Evolutionary conservation across 1,140 invertebrate genomes (phyloP), one percentile per base, ranked within the genome.

Genomic region (Macrostomum lignano): DNA sequence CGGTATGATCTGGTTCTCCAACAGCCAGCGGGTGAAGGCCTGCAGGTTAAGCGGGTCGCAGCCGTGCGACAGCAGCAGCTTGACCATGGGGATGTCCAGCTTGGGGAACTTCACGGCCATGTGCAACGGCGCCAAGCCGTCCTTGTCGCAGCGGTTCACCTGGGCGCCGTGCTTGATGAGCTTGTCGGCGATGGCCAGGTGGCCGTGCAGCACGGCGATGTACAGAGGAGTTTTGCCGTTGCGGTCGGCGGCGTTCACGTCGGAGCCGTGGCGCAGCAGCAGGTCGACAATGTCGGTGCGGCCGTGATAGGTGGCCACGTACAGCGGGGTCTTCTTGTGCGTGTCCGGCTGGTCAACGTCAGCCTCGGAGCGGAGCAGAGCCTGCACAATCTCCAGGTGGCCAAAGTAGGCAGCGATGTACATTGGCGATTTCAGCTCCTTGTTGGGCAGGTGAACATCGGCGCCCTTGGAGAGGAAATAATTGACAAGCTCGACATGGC

Each of bases 161-260:
- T 45, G 30, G 20, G 52, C 52, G 38, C 47, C 48, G 26, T 44
- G 39, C 20, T 46, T 39, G 7, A 55, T 44, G 1, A 55, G 43
- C 17, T 50, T 36, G 24, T 46, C 41, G 15, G 46, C 43, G 43
- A 53, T 50, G 28, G 47, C 43, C 20, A 46, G 39, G 36, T 49
- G 50, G 32, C 52, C 49, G 1, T 50, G 47, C 30, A 48, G 46
- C 14, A 50, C 49, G n/a, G 51, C 49, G 1, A 54, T 44, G 40
- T 55, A 51, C 3, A 55, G 40, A 11, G 51, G 46, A 15, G 48
- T 51, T 10, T 46, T 38, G 13, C 51, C 52, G 38, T 38, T 48
- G 0, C 38, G 35, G 33, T 55, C 51, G 7, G 33, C 23, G 17
- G 40, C 22, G 34, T 52, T 46, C 1, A 52, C 34, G 36, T 54